phyloP scores from a whole-genome alignment of 1,140 invertebrate genomes.

The Melitaea cinxia region DNA sequence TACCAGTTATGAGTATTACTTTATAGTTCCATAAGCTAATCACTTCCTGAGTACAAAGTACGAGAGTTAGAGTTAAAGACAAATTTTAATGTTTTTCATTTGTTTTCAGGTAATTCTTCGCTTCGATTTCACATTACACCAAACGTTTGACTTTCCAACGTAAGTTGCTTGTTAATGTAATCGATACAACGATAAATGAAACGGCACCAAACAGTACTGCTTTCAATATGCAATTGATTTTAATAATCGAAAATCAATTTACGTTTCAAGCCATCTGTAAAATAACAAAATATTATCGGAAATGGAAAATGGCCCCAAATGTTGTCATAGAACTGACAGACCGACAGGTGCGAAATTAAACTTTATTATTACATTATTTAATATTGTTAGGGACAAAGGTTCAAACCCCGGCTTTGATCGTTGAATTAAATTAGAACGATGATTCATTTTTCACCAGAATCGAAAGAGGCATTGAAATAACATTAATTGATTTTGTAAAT shows the following conservation, averaged over 20 bases:
- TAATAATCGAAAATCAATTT: conserved; percentile 29
- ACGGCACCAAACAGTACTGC: background rate
- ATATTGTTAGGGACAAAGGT: conserved; percentile 49
- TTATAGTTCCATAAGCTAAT: too few species aligned
- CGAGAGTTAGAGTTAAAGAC: too few species aligned
- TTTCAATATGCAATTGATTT: conserved; percentile 18
- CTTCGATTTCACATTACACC: background rate
- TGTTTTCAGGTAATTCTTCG: background rate
- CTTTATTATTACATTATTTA: conserved; percentile 63
- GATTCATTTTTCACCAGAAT: conserved; percentile 27
- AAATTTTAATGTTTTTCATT: background rate
- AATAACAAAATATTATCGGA: conserved; percentile 52
- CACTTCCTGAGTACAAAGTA: too few species aligned
- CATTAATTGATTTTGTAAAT: too few species aligned
- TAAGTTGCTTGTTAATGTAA: background rate
- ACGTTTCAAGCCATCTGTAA: conserved; percentile 20
- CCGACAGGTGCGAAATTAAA: conserved; percentile 65
- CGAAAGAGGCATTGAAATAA: conserved; percentile 6
- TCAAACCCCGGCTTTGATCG: conserved; percentile 40
- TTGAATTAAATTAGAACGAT: conserved; percentile 33
- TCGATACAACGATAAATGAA: background rate
- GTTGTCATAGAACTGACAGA: conserved; percentile 41
- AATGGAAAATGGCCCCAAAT: conserved; percentile 48
- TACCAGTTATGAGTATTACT: too few species aligned
- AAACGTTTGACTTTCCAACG: too few species aligned